Base-by-base conservation (phyloP, 2,888 invertebrate species). In the Nomada ruficornis region DNA sequence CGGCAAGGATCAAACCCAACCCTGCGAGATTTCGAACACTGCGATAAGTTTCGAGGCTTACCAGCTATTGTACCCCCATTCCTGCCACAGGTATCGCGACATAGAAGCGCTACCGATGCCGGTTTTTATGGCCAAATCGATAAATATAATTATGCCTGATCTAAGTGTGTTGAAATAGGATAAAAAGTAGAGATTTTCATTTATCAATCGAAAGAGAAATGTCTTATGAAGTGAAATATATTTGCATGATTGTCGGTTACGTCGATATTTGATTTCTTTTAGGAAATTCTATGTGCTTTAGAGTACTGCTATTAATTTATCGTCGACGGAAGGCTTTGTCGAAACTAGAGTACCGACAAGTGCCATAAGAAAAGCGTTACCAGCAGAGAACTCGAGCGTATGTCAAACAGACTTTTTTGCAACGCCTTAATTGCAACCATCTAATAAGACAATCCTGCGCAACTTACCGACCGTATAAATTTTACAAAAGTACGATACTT, bases 401-500 rank as follows among this genome's bases (percentile, higher is more conserved):
- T 52, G 55, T 47, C 4, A 36, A 50, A 42, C 1, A 9, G 0
- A 42, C 20, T 63, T 77, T 63, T 23, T 69, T 63, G 59, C 26
- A 10, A 26, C 20, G 50, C 59, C 11, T n/a, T n/a, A 70, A 70
- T 36, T 23, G 0, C 26, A 44, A 65, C 18, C 42, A 52, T 55
- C 13, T 23, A 20, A 26, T 23, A 20, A 26, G 26, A 55, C 62
- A 78, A 60, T 47, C 18, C n/a, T 42, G 55, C n/a, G 47, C 63
- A 29, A 76, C n/a, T 47, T 5, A 18, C 10, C 13, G 23, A 29
- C 55, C 23, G 42, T 29, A 55, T 42, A 50, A 26, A 69, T 69
- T 79, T 69, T 69, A n/a, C 23, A 44, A 52, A 15, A 13, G 9
- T 13, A 18, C 36, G 29, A 50, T 26, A 52, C 62, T 77, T 79